Evolutionary conservation across 2,797 vertebrate species (phyloP), one percentile per base, ranked within the genome.

Genomic region (Moxostoma hubbsi): DNA sequence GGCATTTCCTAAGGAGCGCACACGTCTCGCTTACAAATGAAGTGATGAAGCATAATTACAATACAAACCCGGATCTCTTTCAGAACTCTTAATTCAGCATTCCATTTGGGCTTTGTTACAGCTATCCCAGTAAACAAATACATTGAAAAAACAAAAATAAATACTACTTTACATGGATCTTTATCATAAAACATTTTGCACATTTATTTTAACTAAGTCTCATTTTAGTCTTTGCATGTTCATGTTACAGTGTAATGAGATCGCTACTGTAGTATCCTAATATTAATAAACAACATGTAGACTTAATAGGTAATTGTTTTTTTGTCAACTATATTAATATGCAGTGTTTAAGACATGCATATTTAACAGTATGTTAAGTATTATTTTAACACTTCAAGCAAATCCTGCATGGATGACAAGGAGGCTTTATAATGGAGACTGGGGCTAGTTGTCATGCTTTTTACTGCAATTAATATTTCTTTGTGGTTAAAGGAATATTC

Each of bases 1-100:
- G 85, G 81, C 80, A 88, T 84, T 88, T 85, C 85, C 85, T 69
- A 1, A 79, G 75, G 75, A 77, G 73, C 62, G 81, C 55, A 59
- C 36, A 57, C 83, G 72, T 84, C 63, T 79, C 70, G 61, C 76
- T 80, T 86, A 84, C 82, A 84, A 77, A 82, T 74, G 62, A 79
- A 83, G 16, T 68, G 57, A 72, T 50, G 71, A 71, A 77, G 71
- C 18, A 72, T 85, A 88, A 85, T 86, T 83, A 59, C 62, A 67
- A 54, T 63, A 11, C 46, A 73, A 36, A 65, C 24, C 4, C 63
- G 58, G 66, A 61, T 80, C 46, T 15, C 12, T 67, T 74, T 76
- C 45, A 67, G 61, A 83, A 76, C 68, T 77, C 76, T 54, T 59
- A 74, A 73, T 80, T 62, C 70, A 61, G 74, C 59, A 50, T 57